Conservation (phyloP, 2,888 invertebrate species). For the Automeris io region DNA sequence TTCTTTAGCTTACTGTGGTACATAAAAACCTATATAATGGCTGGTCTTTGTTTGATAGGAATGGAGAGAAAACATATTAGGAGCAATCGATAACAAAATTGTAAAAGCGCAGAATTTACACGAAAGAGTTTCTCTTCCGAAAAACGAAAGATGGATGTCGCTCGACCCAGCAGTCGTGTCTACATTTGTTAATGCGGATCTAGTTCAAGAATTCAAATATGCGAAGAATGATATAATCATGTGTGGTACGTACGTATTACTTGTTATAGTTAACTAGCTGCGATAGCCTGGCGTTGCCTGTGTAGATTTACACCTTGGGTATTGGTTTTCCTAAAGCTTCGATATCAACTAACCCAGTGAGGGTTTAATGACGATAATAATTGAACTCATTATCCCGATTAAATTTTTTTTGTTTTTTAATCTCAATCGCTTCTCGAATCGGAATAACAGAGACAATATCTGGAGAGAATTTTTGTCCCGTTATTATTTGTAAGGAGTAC, state of each 20-base stretch:
- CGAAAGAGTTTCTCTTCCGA: conserved; percentile 36
- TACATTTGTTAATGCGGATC: conserved; percentile 36
- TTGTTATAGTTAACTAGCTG: too few relatives aligned
- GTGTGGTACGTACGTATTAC: conserved; percentile 43
- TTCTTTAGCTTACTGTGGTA: not conserved
- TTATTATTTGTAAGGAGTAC: too few relatives aligned
- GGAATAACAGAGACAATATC: too few relatives aligned
- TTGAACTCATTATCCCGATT: too few relatives aligned
- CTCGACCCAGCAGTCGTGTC: conserved; percentile 52
- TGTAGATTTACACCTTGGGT: too few relatives aligned
- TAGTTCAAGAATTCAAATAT: conserved; percentile 50
- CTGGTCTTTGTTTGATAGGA: conserved; percentile 27
- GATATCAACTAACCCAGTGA: too few relatives aligned
- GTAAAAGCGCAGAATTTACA: conserved; percentile 48
- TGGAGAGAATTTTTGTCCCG: too few relatives aligned
- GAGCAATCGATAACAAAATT: conserved; percentile 44
- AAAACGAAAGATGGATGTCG: conserved; percentile 35
- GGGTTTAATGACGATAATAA: too few relatives aligned
- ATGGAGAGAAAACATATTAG: conserved; percentile 47
- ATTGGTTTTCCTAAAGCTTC: too few relatives aligned
- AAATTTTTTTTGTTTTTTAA: too few relatives aligned
- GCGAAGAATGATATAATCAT: conserved; percentile 47
- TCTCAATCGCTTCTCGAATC: too few relatives aligned
- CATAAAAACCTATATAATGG: conserved; percentile 10
- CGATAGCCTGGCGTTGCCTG: too few relatives aligned